Evolutionary conservation across 1,140 invertebrate genomes (phyloP).

Genomic region (Maniola jurtina): DNA sequence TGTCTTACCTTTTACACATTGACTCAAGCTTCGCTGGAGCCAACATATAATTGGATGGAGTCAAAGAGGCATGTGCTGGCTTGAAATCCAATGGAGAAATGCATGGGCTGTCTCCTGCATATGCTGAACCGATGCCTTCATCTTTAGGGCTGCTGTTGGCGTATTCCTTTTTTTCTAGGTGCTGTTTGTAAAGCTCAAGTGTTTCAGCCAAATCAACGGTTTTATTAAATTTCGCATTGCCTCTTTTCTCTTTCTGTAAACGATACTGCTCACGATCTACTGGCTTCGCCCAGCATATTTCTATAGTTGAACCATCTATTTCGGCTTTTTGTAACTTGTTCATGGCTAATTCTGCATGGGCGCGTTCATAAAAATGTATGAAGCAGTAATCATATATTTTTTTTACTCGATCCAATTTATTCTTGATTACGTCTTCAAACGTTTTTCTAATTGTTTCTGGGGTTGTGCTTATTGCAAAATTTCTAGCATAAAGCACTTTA

Average conservation of each 20-base stretch:
- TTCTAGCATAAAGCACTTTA: constrained; percentile 73
- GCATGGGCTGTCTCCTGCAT: constrained; percentile 50
- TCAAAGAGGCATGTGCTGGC: constrained; percentile 11
- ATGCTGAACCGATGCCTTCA: constrained; percentile 59
- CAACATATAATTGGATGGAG: constrained; percentile 38
- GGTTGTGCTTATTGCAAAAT: constrained; percentile 60
- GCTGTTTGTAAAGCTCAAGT: constrained; percentile 68
- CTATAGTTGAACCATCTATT: constrained; percentile 61
- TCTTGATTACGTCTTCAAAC: constrained; percentile 52
- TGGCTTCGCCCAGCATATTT: constrained; percentile 69
- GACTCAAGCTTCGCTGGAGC: constrained; percentile 64
- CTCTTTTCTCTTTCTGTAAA: constrained; percentile 62
- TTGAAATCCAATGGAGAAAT: constrained; percentile 46
- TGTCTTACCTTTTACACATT: constrained; percentile 60
- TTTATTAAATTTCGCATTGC: constrained; percentile 73
- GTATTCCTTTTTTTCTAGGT: constrained; percentile 61
- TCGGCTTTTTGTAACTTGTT: constrained; percentile 61
- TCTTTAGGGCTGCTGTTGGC: constrained; percentile 51
- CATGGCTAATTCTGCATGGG: constrained; percentile 73
- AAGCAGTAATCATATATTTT: constrained; percentile 79
- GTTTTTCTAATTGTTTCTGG: constrained; percentile 52
- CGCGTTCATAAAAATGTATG: constrained; percentile 70
- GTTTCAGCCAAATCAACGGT: constrained; percentile 60
- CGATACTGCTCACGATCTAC: constrained; percentile 63
- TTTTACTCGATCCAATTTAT: constrained; percentile 67